A percentile compares a stretch with the other conserved stretches of the same genome.
phyloP scores from a whole-genome alignment of 1,140 invertebrate species.

The Papilio glaucus region DNA sequence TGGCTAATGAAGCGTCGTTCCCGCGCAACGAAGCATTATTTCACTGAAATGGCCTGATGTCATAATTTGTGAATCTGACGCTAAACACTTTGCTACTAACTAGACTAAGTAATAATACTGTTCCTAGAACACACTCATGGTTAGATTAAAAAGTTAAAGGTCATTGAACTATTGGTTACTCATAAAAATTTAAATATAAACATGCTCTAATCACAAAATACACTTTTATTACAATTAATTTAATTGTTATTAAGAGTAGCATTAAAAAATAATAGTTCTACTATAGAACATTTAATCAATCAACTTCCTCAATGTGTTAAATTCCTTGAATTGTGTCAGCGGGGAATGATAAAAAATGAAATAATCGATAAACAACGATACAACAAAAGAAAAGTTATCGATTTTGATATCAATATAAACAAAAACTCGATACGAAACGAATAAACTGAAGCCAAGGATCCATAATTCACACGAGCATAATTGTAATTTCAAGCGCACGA shows the following conservation, averaged over 20 bases:
- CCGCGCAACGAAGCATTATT: slow-evolving; percentile 32
- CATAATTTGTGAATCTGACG: slow-evolving; percentile 43
- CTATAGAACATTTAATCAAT: no score
- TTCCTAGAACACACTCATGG: slow-evolving; percentile 15
- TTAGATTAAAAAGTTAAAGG: no score
- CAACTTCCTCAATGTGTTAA: no score
- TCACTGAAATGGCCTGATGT: slow-evolving; percentile 37
- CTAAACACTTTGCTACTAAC: slow-evolving; percentile 1
- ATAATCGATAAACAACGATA: neutral
- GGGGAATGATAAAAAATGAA: no score
- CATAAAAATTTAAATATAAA: neutral
- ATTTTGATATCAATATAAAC: slow-evolving; percentile 2
- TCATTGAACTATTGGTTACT: neutral
- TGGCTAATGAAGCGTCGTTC: slow-evolving; percentile 46
- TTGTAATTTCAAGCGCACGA: slow-evolving; percentile 39
- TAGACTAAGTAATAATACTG: neutral
- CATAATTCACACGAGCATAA: slow-evolving; percentile 8
- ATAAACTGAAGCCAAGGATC: slow-evolving; percentile 29
- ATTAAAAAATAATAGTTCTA: no score
- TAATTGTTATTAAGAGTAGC: no score
- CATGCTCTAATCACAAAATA: no score
- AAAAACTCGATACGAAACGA: neutral
- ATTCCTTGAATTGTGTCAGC: no score
- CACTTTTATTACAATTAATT: no score
- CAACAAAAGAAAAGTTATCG: neutral